Evolutionary conservation across 2,888 invertebrate species (phyloP).

Genomic region (Ormia ochracea): DNA sequence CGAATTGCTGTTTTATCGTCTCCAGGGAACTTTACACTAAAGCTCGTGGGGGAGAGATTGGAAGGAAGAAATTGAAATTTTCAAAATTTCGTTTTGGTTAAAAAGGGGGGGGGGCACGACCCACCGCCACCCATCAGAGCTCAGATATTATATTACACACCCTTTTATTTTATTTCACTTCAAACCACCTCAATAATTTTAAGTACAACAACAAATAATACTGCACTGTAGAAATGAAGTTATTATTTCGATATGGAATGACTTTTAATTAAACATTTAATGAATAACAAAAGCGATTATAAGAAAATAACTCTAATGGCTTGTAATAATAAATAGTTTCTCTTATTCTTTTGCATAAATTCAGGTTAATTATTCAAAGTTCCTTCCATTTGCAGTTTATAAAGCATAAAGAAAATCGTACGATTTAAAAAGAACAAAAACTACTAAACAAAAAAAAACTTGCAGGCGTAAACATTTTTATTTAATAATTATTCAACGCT

Average conservation of each 20-base stretch:
- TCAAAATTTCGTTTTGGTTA: too few relatives aligned
- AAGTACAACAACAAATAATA: too few relatives aligned
- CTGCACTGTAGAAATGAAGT: constrained; percentile 30
- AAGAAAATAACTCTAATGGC: background rate
- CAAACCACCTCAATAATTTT: too few relatives aligned
- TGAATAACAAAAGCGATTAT: background rate
- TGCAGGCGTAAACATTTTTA: constrained; percentile 28
- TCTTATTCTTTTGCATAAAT: constrained; percentile 26
- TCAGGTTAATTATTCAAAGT: constrained; percentile 52
- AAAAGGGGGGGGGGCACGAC: too few relatives aligned
- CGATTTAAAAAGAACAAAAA: background rate
- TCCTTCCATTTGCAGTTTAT: constrained; percentile 42
- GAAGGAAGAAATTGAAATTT: too few relatives aligned
- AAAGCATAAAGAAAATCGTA: constrained; percentile 7
- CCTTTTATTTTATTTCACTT: too few relatives aligned
- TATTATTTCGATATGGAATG: constrained; percentile 36
- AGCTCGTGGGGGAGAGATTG: too few relatives aligned
- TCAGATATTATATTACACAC: too few relatives aligned
- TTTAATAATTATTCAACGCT: constrained; percentile 64
- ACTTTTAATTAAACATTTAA: constrained; percentile 34
- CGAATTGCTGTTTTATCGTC: too few relatives aligned
- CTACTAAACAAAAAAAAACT: constrained; percentile 10
- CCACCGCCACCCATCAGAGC: too few relatives aligned
- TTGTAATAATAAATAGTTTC: constrained; percentile 14
- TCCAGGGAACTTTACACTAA: too few relatives aligned